phyloP scores from a whole-genome alignment of 2,888 invertebrate species.

The Alloplasta piceator region DNA sequence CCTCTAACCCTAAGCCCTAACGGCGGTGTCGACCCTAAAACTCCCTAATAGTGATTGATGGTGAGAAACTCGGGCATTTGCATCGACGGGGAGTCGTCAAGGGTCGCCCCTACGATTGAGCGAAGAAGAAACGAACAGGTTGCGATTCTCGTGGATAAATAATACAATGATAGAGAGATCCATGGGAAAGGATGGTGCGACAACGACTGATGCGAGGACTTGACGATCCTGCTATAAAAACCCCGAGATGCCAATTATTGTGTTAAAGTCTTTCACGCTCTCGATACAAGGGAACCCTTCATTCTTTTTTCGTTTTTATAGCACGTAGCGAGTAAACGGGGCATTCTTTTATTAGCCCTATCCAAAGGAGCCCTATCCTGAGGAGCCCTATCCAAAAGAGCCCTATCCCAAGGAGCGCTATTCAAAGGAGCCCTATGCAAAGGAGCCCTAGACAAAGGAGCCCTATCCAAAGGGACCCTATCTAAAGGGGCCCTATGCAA shows the following conservation, averaged over 20 bases:
- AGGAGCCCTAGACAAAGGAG: too few species aligned
- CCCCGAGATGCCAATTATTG: conserved; percentile 50
- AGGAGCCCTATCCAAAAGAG: too few species aligned
- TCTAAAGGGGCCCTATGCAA: too few species aligned
- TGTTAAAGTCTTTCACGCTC: conserved; percentile 52
- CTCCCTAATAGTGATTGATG: conserved; percentile 52
- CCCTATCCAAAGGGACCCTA: too few species aligned
- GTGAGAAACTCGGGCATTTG: background rate
- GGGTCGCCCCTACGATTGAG: background rate
- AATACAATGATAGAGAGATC: conserved; percentile 44
- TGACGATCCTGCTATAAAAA: conserved; percentile 54
- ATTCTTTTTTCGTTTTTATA: conserved; percentile 19
- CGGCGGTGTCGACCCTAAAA: background rate
- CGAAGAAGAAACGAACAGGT: conserved; percentile 32
- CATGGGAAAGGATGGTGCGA: conserved; percentile 39
- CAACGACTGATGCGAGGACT: conserved; percentile 36
- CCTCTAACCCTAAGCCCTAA: background rate
- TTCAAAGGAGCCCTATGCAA: too few species aligned
- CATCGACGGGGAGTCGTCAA: background rate
- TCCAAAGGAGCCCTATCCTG: conserved; percentile 24
- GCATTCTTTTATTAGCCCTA: conserved; percentile 52
- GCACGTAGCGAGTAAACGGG: background rate
- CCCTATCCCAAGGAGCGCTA: too few species aligned
- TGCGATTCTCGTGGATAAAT: conserved; percentile 19
- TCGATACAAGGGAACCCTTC: conserved; percentile 1